phyloP scores from a whole-genome alignment of 2,797 vertebrate species.

The Danio choprae region DNA sequence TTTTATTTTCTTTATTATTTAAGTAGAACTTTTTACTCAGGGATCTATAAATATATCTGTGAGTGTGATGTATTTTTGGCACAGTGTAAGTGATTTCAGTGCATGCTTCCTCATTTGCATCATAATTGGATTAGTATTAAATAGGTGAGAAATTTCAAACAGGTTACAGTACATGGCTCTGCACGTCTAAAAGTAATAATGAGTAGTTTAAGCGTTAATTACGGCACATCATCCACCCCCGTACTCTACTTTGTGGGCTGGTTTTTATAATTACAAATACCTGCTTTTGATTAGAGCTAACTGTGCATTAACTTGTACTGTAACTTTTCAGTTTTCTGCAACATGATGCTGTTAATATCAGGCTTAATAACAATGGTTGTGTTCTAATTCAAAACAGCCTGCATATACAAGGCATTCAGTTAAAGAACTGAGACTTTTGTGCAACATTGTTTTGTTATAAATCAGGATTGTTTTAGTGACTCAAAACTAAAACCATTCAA shows the following conservation, averaged over 20 bases:
- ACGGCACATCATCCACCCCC: slow-evolving; percentile 35
- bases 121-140: slow-evolving; percentile 59
- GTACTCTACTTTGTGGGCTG: neutral
- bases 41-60: slow-evolving; percentile 20
- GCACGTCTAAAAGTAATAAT: slow-evolving; percentile 56
- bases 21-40: neutral
- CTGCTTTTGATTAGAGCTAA: slow-evolving; percentile 20
- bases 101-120: slow-evolving; percentile 43
- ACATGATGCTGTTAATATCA: slow-evolving; percentile 1
- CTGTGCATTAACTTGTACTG: slow-evolving; percentile 23
- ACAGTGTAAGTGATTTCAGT: slow-evolving; percentile 15
- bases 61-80: slow-evolving; percentile 34
- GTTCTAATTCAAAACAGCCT: neutral
- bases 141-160: slow-evolving; percentile 48
- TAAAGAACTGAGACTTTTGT: too few species aligned
- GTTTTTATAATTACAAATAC: slow-evolving; percentile 27
- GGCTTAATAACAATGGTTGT: neutral
- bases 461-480: too few species aligned
- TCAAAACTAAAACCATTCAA: too few species aligned
- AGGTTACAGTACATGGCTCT: slow-evolving; percentile 48
- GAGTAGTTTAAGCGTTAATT: slow-evolving; percentile 53
- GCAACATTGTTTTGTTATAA: too few species aligned
- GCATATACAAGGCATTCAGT: too few species aligned
- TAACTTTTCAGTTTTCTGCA: slow-evolving; percentile 18
- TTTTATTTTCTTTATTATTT: too few species aligned